phyloP scores from a whole-genome alignment of 2,888 invertebrate species.

The Acrobasis consociella region DNA sequence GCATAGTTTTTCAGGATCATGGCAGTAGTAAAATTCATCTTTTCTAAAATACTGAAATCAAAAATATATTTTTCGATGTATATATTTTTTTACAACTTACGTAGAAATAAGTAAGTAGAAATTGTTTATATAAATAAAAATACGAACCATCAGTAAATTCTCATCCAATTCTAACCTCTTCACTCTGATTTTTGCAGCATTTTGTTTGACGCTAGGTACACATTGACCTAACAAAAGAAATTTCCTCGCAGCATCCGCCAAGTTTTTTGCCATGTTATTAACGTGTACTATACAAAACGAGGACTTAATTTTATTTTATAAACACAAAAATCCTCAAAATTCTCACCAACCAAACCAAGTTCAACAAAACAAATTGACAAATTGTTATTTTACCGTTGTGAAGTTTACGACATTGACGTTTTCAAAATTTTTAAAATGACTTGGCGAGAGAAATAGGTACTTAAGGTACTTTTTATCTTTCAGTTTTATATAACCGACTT shows the following conservation, averaged over 20 bases:
- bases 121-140: neutral
- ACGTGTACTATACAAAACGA: neutral
- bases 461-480: too few relatives aligned
- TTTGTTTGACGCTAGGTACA: constrained; percentile 89
- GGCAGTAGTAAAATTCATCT: constrained; percentile 87
- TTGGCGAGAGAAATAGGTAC: too few relatives aligned
- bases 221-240: constrained; percentile 89
- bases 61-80: constrained; percentile 6
- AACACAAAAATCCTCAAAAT: too few relatives aligned
- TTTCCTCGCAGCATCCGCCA: constrained; percentile 73
- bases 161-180: constrained; percentile 89
- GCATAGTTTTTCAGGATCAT: constrained; percentile 89
- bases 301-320: neutral
- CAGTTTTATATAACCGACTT: too few relatives aligned
- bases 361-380: too few relatives aligned
- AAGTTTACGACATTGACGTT: too few relatives aligned
- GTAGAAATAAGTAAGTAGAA: neutral
- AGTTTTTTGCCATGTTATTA: constrained; percentile 60
- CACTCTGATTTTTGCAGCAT: constrained; percentile 90
- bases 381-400: too few relatives aligned
- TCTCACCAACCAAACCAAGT: too few relatives aligned
- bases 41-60: constrained; percentile 89
- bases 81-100: too few relatives aligned
- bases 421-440: too few relatives aligned
- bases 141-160: constrained; percentile 88